These are phyloP conservation scores for Vesta saturnalis DNA, from an alignment of 2,888 invertebrate genomes.

Conservation along the genomic window DNA sequence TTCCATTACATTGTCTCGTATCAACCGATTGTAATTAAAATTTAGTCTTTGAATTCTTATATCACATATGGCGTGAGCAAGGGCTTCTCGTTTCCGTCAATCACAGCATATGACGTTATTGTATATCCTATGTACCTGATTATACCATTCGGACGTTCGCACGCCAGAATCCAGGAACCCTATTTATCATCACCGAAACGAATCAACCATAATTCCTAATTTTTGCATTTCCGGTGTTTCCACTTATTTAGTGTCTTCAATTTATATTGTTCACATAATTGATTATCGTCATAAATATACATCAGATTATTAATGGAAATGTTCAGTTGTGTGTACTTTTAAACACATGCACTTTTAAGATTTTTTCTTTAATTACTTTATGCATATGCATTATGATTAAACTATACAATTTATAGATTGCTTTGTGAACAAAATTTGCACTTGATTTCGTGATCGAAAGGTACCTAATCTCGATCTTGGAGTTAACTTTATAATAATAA, in stretches of 20 bases:
- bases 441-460: too few relatives aligned
- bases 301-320: too few relatives aligned
- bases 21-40: conserved; percentile 12
- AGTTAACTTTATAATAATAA: too few relatives aligned
- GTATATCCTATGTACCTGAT: conserved; percentile 27
- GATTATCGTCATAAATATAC: conserved; percentile 31
- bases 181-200: conserved; percentile 42
- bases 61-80: conserved; percentile 34
- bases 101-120: conserved; percentile 53
- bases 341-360: too few relatives aligned
- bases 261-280: conserved; percentile 33
- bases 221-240: conserved; percentile 44
- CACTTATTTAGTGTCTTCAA: conserved; percentile 19
- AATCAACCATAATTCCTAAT: conserved; percentile 51
- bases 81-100: conserved; percentile 59
- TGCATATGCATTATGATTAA: too few relatives aligned
- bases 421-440: too few relatives aligned
- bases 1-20: not conserved
- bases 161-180: conserved; percentile 44
- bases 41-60: not conserved
- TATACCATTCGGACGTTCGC: conserved; percentile 45
- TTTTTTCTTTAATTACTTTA: too few relatives aligned
- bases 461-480: too few relatives aligned
- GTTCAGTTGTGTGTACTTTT: too few relatives aligned
- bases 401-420: too few relatives aligned